These are phyloP conservation scores for Drosophila mayaguana DNA, from an alignment of 2,888 invertebrate species.

Conservation along the genomic window DNA sequence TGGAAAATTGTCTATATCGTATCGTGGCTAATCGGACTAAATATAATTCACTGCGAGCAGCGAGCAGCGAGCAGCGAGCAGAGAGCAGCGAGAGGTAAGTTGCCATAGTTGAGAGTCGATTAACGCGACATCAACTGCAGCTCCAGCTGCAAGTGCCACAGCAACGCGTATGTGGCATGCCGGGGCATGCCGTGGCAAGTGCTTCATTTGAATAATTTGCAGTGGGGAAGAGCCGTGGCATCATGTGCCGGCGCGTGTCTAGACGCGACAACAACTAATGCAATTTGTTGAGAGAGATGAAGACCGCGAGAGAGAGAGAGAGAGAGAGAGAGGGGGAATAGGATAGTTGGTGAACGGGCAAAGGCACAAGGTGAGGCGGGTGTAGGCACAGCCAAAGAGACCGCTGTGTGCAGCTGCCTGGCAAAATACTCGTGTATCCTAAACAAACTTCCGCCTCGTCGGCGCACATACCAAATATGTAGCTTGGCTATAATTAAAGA, in stretches of 20 bases:
- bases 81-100: slow-evolving; percentile 26
- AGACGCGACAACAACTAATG: slow-evolving; percentile 32
- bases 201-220: slow-evolving; percentile 41
- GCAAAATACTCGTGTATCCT: slow-evolving; percentile 65
- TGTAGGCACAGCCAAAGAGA: slow-evolving; percentile 3
- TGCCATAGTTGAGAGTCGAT: slow-evolving; percentile 8
- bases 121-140: slow-evolving; percentile 18
- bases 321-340: neutral
- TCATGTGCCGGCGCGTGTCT: slow-evolving; percentile 31
- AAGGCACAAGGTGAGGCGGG: neutral
- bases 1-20: neutral
- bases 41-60: slow-evolving; percentile 11
- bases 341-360: neutral
- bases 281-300: slow-evolving; percentile 2
- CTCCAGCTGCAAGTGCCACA: slow-evolving; percentile 13
- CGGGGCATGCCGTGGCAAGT: slow-evolving; percentile 23
- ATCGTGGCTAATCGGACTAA: slow-evolving; percentile 16
- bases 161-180: slow-evolving; percentile 29
- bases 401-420: slow-evolving; percentile 38
- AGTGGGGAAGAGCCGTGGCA: slow-evolving; percentile 1
- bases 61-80: neutral
- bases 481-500: slow-evolving; percentile 67
- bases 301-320: neutral
- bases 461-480: slow-evolving; percentile 49
- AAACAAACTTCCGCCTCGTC: slow-evolving; percentile 73